phyloP scores from a whole-genome alignment of 92 coral and sea anemone genomes.

The Siderastrea siderea region DNA sequence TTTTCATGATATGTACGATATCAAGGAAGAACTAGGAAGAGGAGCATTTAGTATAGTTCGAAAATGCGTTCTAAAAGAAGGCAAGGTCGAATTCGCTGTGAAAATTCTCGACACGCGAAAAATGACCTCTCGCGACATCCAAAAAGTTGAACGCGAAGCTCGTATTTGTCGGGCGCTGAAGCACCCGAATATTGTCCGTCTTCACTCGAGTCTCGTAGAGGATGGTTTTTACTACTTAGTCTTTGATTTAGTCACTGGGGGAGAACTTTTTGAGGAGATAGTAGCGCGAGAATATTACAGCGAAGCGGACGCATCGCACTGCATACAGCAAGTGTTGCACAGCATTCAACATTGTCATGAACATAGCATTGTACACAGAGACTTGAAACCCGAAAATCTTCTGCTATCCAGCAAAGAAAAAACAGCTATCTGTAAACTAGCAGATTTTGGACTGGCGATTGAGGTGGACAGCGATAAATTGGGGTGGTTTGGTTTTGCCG shows the following conservation, averaged over 20 bases:
- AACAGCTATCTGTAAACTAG: constrained; percentile 91
- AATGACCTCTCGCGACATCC: constrained; percentile 89
- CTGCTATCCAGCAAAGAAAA: constrained; percentile 94
- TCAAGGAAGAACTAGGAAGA: constrained; percentile 93
- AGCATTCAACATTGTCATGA: constrained; percentile 96
- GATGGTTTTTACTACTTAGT: constrained; percentile 87
- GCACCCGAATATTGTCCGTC: constrained; percentile 96
- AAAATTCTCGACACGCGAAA: constrained; percentile 90
- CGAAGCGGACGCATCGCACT: constrained; percentile 97
- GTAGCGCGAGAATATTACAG: constrained; percentile 99
- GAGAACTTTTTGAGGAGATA: constrained; percentile 98
- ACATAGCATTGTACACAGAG: constrained; percentile 89
- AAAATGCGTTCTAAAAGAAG: constrained; percentile 76
- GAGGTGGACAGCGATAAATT: constrained; percentile 87
- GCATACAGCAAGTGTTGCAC: constrained; percentile 94
- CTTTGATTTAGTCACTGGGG: constrained; percentile 97
- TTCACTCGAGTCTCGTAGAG: constrained; percentile 87
- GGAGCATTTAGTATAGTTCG: constrained; percentile 97
- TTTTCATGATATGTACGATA: constrained; percentile 85
- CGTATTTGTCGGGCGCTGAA: constrained; percentile 93
- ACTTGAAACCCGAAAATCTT: constrained; percentile 98
- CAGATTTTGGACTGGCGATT: constrained; percentile 99
- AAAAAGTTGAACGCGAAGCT: constrained; percentile 97
- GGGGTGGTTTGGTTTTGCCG: constrained; percentile 98
- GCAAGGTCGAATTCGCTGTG: constrained; percentile 89